These are phyloP conservation scores for Zaprionus capensis DNA, from an alignment of 1,140 invertebrate genomes.

Conservation along the genomic window DNA sequence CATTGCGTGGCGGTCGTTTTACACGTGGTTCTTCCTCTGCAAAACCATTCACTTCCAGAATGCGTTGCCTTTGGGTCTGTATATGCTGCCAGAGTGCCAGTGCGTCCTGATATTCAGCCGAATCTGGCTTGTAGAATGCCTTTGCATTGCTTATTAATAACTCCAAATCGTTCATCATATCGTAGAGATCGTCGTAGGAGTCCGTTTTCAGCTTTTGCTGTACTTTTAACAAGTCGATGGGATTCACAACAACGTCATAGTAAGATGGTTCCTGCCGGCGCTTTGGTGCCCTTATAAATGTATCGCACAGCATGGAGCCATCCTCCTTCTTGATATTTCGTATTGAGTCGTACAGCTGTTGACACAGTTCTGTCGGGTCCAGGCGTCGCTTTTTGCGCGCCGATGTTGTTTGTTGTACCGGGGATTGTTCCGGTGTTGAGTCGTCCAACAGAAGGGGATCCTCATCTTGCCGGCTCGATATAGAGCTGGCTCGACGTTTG, in stretches of 20 bases:
- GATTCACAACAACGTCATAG: conserved; percentile 95
- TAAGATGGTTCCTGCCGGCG: conserved; percentile 94
- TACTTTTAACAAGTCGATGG: conserved; percentile 95
- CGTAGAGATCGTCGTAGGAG: conserved; percentile 95
- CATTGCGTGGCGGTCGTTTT: conserved; percentile 66
- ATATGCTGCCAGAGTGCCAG: conserved; percentile 95
- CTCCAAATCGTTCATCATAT: conserved; percentile 94
- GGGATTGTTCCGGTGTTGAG: conserved; percentile 86
- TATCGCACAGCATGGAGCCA: conserved; percentile 95
- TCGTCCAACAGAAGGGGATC: conserved; percentile 80
- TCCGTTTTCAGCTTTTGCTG: conserved; percentile 98
- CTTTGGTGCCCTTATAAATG: conserved; percentile 97
- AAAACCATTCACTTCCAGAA: conserved; percentile 84
- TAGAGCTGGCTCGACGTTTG: conserved; percentile 81
- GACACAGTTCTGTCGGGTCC: conserved; percentile 91
- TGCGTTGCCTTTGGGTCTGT: conserved; percentile 85
- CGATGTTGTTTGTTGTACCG: conserved; percentile 74
- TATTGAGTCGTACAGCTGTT: conserved; percentile 96
- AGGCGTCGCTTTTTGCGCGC: conserved; percentile 75
- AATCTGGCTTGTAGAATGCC: conserved; percentile 95
- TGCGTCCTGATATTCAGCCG: conserved; percentile 96
- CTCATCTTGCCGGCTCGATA: conserved; percentile 78
- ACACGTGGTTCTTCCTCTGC: conserved; percentile 75
- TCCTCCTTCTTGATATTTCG: conserved; percentile 96
- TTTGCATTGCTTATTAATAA: conserved; percentile 96